A percentile compares a stretch with the other conserved stretches of the same genome.
Evolutionary conservation across 2,888 invertebrate species (phyloP).

Genomic region (Tineola bisselliella): DNA sequence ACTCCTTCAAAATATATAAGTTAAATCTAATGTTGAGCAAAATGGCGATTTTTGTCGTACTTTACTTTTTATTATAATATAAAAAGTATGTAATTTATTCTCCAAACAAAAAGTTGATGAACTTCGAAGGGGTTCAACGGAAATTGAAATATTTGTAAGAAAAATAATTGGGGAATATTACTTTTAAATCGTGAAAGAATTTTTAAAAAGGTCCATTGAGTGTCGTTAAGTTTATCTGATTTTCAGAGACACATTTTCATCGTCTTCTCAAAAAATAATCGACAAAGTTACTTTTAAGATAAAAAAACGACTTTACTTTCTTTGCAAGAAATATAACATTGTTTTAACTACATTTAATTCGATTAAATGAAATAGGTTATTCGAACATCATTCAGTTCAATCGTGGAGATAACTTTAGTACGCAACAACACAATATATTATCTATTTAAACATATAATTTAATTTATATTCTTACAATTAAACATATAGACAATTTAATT

Average conservation of each 20-base stretch:
- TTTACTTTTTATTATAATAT: neutral
- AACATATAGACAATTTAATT: neutral
- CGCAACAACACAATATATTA: neutral
- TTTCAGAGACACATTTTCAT: neutral
- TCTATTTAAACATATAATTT: neutral
- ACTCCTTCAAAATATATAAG: neutral
- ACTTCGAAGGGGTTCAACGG: slow-evolving; percentile 7
- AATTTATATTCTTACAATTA: neutral
- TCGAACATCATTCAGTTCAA: slow-evolving; percentile 3
- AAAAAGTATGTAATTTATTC: neutral
- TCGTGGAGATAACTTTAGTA: neutral
- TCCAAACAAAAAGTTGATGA: neutral
- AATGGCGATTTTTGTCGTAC: neutral
- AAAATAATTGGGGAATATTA: neutral
- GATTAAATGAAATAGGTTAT: slow-evolving; percentile 9
- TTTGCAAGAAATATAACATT: neutral
- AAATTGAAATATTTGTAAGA: slow-evolving; percentile 11
- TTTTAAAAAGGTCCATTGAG: neutral
- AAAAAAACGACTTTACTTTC: neutral
- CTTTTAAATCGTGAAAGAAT: neutral
- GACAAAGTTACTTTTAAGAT: neutral
- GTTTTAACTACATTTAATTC: neutral
- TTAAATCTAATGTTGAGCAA: neutral
- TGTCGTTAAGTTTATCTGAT: slow-evolving; percentile 3
- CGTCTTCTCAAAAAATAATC: neutral